Evolutionary conservation across 2,797 vertebrate species (phyloP).

Genomic region (Geotrypetes seraphini): DNA sequence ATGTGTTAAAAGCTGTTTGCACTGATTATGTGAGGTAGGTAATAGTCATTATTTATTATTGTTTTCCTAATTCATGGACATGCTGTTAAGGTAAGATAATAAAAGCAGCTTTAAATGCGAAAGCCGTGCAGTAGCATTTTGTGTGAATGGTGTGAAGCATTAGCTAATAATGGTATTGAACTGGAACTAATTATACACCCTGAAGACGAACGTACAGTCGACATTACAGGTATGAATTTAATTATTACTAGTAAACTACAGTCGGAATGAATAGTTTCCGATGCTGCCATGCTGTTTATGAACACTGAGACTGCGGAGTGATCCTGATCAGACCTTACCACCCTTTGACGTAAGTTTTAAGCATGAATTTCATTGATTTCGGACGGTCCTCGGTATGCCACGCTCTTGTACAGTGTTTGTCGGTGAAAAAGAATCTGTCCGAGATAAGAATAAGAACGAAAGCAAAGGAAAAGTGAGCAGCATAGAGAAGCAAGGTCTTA

Average conservation of each 20-base stretch:
- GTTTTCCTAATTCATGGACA: constrained; percentile 31
- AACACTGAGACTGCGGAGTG: constrained; percentile 6
- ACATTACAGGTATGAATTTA: constrained; percentile 23
- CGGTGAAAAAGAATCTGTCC: background rate
- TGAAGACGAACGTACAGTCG: constrained; percentile 23
- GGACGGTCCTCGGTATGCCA: constrained; percentile 1
- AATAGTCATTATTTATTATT: constrained; percentile 21
- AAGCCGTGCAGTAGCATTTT: background rate
- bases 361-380: constrained; percentile 6
- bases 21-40: constrained; percentile 42
- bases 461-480: background rate
- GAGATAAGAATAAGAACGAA: constrained; percentile 3
- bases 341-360: constrained; percentile 10
- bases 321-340: constrained; percentile 12
- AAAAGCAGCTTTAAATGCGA: background rate
- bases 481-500: background rate
- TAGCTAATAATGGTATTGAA: no score
- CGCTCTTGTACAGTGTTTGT: background rate
- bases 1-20: constrained; percentile 32
- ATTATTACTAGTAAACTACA: constrained; percentile 16
- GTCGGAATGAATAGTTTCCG: constrained; percentile 6
- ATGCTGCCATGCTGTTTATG: constrained; percentile 4
- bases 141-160: no score
- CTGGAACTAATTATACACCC: constrained; percentile 12
- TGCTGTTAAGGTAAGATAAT: constrained; percentile 43